Base-by-base conservation (phyloP, 2,888 invertebrate species). In the Tuberolachnus salignus region DNA sequence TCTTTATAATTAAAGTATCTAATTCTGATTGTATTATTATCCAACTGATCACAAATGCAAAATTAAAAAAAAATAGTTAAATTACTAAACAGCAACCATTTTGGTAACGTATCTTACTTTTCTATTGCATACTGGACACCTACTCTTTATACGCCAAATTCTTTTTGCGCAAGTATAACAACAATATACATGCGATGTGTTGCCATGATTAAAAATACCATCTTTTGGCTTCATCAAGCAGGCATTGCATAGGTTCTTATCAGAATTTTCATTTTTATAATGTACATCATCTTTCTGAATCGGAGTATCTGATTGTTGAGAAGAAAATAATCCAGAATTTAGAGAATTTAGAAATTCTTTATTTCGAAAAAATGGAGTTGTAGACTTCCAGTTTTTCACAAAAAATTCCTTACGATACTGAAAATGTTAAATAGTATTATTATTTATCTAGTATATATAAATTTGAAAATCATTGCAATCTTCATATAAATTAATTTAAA, bases 101-200 rank as follows among this genome's bases (percentile, higher is more conserved):
- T 80, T 81, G 19, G 81, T 72, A 13, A 83, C 80, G 74, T 78
- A 81, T 26, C 72, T 81, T 16, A 82, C 70, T 63, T 80, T 82
- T n/a, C 73, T 23, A 59, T 83, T 83, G 80, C 83, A 83, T 13
- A 83, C 71, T 10, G 83, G 83, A 66, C 83, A 83, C 19, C 80
- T 80, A 16, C 82, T 82, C 1, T 80, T 80, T 49, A 81, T 80
- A 11, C 71, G 80, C 78, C 81, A 81, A 11, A 82, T 59, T 66
- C 73, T 75, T 13, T 82, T 81, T 0, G 83, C 81, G 67, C 83
- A 83, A 11, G 19, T 13, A 46, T 83, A 83, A 71, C 83, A 83
- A 13, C 82, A 81, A 80, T 81, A 83, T 8, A 82, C 73, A 69
- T 83, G 83, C 0, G 80, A 81, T 49, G 80, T 81, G 46, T 81